phyloP scores from a whole-genome alignment of 2,113 vertebrate genomes.

The Serinus canaria region DNA sequence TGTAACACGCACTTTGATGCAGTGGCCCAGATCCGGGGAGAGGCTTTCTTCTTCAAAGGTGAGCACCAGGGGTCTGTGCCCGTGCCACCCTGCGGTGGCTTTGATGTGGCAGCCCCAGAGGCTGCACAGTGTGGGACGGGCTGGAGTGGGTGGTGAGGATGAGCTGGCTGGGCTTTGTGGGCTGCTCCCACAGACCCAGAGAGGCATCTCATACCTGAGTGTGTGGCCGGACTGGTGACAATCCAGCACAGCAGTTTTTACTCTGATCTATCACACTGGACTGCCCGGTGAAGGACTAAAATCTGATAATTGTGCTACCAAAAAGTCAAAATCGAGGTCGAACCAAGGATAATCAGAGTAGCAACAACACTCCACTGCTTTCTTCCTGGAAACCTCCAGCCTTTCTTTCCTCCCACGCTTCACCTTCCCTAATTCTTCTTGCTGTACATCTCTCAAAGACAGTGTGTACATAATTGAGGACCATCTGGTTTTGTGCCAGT shows the following conservation, averaged over 20 bases:
- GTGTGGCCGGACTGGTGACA: rapidly evolving
- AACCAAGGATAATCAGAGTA: background rate
- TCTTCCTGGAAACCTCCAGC: background rate
- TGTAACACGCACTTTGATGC: slow-evolving; percentile 90
- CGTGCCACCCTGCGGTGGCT: rapidly evolving
- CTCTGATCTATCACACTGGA: rapidly evolving
- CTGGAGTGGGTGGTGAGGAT: background rate
- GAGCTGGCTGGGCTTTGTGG: background rate
- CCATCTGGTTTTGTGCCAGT: background rate
- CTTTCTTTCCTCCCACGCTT: background rate
- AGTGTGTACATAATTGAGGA: rapidly evolving
- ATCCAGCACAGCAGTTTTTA: background rate
- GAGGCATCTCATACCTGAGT: rapidly evolving
- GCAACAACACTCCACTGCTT: background rate
- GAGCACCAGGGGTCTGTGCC: background rate
- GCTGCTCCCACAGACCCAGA: background rate
- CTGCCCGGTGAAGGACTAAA: background rate
- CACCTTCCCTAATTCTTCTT: background rate
- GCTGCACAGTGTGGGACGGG: rapidly evolving
- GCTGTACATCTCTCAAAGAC: background rate
- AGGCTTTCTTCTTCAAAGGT: slow-evolving; percentile 99
- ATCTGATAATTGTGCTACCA: background rate
- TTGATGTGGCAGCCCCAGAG: rapidly evolving
- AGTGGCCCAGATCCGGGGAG: slow-evolving; percentile 95
- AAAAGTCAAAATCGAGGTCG: rapidly evolving